A percentile compares a stretch with the other conserved stretches of the same genome.
These are phyloP conservation scores for Aphidoletes aphidimyza DNA, from an alignment of 2,888 invertebrate genomes.

Conservation along the genomic window DNA sequence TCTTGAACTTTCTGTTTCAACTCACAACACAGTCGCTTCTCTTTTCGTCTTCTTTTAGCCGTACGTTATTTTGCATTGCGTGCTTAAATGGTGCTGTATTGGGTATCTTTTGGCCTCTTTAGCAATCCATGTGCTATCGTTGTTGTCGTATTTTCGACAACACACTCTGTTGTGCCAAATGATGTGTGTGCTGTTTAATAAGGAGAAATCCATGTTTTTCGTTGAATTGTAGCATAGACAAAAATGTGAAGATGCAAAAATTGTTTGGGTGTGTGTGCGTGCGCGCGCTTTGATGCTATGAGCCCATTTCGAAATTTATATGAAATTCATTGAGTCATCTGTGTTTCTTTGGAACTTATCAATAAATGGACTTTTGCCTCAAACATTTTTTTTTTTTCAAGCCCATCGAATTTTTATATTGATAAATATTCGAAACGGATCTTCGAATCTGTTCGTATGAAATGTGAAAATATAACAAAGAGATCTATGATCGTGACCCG, in stretches of 20 bases:
- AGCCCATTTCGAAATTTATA: too few species aligned
- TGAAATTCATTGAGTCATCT: neutral
- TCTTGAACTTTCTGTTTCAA: constrained; percentile 49
- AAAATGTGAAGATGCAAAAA: neutral
- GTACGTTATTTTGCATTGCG: neutral
- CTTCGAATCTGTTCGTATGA: neutral
- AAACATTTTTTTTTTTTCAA: too few species aligned
- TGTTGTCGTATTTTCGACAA: neutral
- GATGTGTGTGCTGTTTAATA: constrained; percentile 38
- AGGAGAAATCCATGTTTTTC: constrained; percentile 38
- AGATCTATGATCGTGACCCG: too few species aligned
- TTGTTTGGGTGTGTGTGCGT: neutral
- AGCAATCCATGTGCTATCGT: constrained; percentile 7
- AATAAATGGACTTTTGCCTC: too few species aligned
- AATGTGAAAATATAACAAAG: too few species aligned
- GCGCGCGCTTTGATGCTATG: too few species aligned
- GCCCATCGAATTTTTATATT: too few species aligned
- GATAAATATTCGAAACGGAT: neutral
- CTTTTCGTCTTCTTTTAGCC: neutral
- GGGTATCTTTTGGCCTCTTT: constrained; percentile 16
- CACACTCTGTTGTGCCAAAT: constrained; percentile 18
- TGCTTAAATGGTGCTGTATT: neutral
- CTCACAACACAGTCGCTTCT: neutral
- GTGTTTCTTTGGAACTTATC: too few species aligned
- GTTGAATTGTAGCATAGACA: neutral